phyloP scores from a whole-genome alignment of 2,888 invertebrate genomes.

The Patella depressa region DNA sequence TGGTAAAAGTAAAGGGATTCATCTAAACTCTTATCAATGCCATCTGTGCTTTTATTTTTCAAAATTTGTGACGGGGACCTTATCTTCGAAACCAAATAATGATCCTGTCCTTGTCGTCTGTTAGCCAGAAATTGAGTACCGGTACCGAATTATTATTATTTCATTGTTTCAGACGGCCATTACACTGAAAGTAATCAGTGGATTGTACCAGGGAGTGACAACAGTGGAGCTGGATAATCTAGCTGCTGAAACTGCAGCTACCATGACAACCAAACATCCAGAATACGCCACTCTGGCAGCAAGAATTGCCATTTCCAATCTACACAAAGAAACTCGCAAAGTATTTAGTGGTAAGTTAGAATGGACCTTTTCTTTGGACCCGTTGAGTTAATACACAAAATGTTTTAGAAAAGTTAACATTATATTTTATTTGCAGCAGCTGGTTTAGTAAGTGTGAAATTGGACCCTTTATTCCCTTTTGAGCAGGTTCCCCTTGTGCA shows the following conservation, averaged over 20 bases:
- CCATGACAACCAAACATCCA: conserved; percentile 96
- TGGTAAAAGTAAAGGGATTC: too few relatives aligned
- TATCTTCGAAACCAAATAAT: too few relatives aligned
- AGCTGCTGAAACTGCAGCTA: conserved; percentile 98
- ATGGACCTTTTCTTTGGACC: neutral
- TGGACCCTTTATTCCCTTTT: neutral
- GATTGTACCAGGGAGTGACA: conserved; percentile 95
- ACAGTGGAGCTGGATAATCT: conserved; percentile 97
- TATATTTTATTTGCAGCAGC: neutral
- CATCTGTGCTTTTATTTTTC: too few relatives aligned
- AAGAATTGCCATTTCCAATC: conserved; percentile 94
- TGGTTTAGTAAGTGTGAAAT: neutral
- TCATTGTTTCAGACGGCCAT: conserved; percentile 66
- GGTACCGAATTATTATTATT: neutral
- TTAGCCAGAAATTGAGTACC: too few relatives aligned
- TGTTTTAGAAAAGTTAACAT: neutral
- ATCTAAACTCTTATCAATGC: too few relatives aligned
- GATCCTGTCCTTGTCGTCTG: too few relatives aligned
- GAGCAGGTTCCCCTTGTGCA: too few relatives aligned
- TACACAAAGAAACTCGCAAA: conserved; percentile 98
- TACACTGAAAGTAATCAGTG: conserved; percentile 87
- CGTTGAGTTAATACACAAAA: neutral
- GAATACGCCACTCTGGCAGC: conserved; percentile 85
- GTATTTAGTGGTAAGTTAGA: conserved; percentile 76
- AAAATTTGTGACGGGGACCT: too few relatives aligned